A percentile compares a stretch with the other conserved stretches of the same genome.
phyloP scores from a whole-genome alignment of 2,888 invertebrate species.

The Cheilosia impressa region DNA sequence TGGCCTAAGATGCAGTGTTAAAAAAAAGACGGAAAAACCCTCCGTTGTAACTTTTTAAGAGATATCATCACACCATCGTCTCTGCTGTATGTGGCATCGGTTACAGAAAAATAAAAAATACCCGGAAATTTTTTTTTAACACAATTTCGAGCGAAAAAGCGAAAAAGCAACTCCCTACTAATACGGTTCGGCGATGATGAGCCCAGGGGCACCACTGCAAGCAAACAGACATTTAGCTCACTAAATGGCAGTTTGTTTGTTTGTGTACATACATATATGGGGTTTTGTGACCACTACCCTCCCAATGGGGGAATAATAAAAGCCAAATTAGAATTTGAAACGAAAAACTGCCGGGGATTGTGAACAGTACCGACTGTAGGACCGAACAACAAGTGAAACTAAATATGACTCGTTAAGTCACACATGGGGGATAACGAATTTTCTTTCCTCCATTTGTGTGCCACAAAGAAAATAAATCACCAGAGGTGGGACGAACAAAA shows the following conservation, averaged over 20 bases:
- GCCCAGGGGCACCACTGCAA: constrained; percentile 28
- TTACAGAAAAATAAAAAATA: background rate
- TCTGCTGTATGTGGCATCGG: background rate
- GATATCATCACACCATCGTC: constrained; percentile 42
- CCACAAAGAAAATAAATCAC: background rate
- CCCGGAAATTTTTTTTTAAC: constrained; percentile 3
- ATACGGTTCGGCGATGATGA: constrained; percentile 28
- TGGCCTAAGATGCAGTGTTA: background rate
- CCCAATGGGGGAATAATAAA: constrained; percentile 44
- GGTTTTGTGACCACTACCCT: constrained; percentile 25
- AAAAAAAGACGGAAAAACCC: constrained; percentile 20
- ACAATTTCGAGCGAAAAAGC: constrained; percentile 31
- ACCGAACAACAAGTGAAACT: constrained; percentile 62
- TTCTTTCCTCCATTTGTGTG: constrained; percentile 8
- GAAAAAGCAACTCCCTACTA: constrained; percentile 44
- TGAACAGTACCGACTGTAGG: background rate
- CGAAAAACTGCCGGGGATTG: constrained; percentile 2
- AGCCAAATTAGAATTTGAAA: constrained; percentile 64
- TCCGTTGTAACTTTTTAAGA: constrained; percentile 51
- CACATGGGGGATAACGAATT: constrained; percentile 60
- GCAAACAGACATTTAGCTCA: constrained; percentile 23
- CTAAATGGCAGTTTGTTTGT: constrained; percentile 30
- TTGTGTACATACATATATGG: constrained; percentile 5
- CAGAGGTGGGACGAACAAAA: constrained; percentile 19
- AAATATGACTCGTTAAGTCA: constrained; percentile 71